Evolutionary conservation across 1,140 invertebrate genomes (phyloP).

Genomic region (Ceratosolen solmsi): DNA sequence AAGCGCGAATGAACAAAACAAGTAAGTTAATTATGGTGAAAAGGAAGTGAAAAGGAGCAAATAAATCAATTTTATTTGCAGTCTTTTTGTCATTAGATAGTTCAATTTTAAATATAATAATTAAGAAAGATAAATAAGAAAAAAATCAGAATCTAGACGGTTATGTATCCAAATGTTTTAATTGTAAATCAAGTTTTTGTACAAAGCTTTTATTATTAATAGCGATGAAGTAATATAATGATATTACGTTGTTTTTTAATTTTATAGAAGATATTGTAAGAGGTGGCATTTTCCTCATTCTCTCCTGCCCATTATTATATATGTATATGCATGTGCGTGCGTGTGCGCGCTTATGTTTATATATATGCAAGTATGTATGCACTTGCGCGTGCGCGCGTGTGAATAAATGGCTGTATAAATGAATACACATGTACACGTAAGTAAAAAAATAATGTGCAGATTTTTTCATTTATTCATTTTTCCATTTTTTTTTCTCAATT

Average conservation of each 20-base stretch:
- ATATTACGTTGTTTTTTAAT: constrained; percentile 74
- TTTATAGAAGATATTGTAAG: constrained; percentile 65
- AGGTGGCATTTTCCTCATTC: constrained; percentile 52
- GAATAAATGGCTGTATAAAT: no score
- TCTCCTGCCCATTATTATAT: constrained; percentile 54
- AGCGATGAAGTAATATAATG: constrained; percentile 70
- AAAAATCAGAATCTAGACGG: constrained; percentile 63
- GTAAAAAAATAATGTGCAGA: constrained; percentile 33
- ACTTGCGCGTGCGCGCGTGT: no score
- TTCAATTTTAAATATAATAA: constrained; percentile 61
- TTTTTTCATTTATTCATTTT: constrained; percentile 59
- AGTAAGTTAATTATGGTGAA: constrained; percentile 45
- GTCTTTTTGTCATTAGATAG: constrained; percentile 66
- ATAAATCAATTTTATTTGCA: constrained; percentile 57
- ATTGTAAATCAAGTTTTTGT: constrained; percentile 73
- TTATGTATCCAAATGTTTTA: constrained; percentile 72
- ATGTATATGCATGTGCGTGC: constrained; percentile 50
- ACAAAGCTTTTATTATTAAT: constrained; percentile 73
- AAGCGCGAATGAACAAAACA: constrained; percentile 53
- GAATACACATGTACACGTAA: constrained; percentile 50
- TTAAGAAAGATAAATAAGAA: constrained; percentile 51
- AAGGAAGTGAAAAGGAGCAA: constrained; percentile 51
- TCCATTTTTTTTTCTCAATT: constrained; percentile 54
- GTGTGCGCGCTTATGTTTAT: no score
- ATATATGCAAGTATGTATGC: no score